Percentiles rank a stretch among this genome's conserved stretches.
Conservation (phyloP, 2,797 vertebrate genomes). For the Myoxocephalus aenaeus region DNA sequence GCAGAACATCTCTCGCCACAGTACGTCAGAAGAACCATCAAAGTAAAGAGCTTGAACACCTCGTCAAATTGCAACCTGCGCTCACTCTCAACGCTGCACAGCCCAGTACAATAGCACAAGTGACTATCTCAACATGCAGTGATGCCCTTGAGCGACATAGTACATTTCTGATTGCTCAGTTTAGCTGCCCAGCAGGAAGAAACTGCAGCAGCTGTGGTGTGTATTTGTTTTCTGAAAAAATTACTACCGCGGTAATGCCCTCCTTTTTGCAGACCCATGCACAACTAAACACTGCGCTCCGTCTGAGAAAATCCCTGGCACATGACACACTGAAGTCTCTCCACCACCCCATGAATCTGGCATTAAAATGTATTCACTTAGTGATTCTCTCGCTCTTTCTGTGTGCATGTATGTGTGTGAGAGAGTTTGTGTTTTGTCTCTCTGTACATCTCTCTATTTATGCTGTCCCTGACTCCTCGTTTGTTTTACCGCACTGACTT, state of each 20-base stretch:
- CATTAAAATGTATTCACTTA: background rate
- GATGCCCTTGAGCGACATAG: slow-evolving; percentile 34
- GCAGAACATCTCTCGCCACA: too few species aligned
- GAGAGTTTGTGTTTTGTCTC: background rate
- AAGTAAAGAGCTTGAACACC: background rate
- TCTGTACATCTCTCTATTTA: background rate
- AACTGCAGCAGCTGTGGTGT: slow-evolving; percentile 8
- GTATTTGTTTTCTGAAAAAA: slow-evolving; percentile 22
- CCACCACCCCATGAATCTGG: slow-evolving; percentile 11
- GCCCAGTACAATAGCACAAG: background rate
- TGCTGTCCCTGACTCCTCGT: background rate
- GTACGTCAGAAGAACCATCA: too few species aligned
- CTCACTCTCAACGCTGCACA: background rate
- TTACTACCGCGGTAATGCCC: background rate
- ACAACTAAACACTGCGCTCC: slow-evolving; percentile 5
- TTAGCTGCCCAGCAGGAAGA: slow-evolving; percentile 2
- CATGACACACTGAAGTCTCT: slow-evolving; percentile 14
- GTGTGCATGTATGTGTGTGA: background rate
- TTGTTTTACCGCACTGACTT: slow-evolving; percentile 25
- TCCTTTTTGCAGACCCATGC: background rate
- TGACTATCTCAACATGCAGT: background rate
- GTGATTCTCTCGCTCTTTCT: slow-evolving; percentile 4
- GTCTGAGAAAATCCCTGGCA: slow-evolving; percentile 7
- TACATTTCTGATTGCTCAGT: slow-evolving; percentile 30
- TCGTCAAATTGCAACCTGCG: background rate